These are phyloP conservation scores for Argyresthia goedartella DNA, from an alignment of 2,888 invertebrate genomes.

Conservation along the genomic window DNA sequence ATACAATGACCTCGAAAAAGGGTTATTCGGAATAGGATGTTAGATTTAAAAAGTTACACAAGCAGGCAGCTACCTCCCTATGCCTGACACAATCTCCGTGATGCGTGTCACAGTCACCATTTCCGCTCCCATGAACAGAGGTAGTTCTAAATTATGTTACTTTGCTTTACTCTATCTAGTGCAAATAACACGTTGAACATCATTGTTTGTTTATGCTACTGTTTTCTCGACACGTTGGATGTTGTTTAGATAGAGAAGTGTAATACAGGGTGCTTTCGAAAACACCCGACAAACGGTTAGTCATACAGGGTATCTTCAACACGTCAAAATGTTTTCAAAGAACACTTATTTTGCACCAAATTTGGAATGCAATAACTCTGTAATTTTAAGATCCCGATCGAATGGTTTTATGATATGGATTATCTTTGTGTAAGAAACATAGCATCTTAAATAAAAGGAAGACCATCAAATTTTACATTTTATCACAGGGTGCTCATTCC, in stretches of 20 bases:
- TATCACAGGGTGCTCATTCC: no score
- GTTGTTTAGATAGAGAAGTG: not conserved
- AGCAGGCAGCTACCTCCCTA: not conserved
- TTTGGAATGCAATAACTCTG: no score
- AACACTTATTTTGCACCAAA: no score
- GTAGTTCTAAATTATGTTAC: not conserved
- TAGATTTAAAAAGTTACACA: not conserved
- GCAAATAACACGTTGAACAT: constrained; percentile 2
- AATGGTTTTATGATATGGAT: no score
- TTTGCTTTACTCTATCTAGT: not conserved
- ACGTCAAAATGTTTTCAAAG: no score
- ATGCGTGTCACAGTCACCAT: not conserved
- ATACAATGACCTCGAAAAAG: not conserved
- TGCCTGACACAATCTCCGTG: not conserved
- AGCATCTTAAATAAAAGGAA: no score
- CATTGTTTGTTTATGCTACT: constrained; percentile 6
- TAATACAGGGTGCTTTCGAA: no score
- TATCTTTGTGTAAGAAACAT: no score
- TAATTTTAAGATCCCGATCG: no score
- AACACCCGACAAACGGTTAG: no score
- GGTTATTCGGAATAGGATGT: not conserved
- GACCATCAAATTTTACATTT: no score
- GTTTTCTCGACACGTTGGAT: not conserved
- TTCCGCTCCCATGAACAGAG: constrained; percentile 3
- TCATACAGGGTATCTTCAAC: no score